Base-by-base conservation (phyloP, 2,113 vertebrate genomes). In the Apeltes quadracus region DNA sequence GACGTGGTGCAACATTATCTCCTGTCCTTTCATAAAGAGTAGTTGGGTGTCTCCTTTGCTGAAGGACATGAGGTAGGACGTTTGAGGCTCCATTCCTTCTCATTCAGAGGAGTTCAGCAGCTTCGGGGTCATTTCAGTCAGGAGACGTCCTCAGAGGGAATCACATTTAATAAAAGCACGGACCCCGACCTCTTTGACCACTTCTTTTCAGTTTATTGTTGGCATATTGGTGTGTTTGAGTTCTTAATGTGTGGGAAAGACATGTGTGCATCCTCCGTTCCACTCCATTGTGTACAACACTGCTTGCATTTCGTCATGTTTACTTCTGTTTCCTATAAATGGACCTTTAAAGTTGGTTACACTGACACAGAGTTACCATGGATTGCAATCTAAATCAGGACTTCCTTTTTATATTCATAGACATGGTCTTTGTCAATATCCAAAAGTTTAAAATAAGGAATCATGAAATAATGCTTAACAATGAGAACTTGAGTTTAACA, bases 281-380 rank as follows among this genome's bases (percentile, higher is more conserved):
- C 59, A 55, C 70, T 72, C 69, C 73, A 80, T 32, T 71, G 79
- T 87, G 76, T 87, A 84, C 72, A 91, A 82, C 68, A 85, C 72
- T 68, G 72, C 51, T 69, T 64, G 72, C 84, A 85, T 88, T 86
- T 83, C 83, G 79, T 83, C 76, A 22, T 38, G 57, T 62, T 58
- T 59, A 66, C 29, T 43, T 58, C 44, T 32, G 39, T 89, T 81
- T 72, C 65, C 66, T 77, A 80, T 77, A 81, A 89, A 88, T 75
- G 71, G 61, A 87, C 78, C 78, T 46, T 77, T 76, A 75, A 83
- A 9, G 62, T 89, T 90, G 90, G 87, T 92, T 93, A 94, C 88
- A 92, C 84, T 92, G 86, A 93, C 87, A 93, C 87, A 88, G 70
- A 92, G 85, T 91, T 86, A 91, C 80, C 85, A 92, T 87, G 79